Percentiles rank a stretch among this genome's conserved stretches.
Conservation (phyloP, 2,888 invertebrate genomes). For the Mellilla xanthometata region DNA sequence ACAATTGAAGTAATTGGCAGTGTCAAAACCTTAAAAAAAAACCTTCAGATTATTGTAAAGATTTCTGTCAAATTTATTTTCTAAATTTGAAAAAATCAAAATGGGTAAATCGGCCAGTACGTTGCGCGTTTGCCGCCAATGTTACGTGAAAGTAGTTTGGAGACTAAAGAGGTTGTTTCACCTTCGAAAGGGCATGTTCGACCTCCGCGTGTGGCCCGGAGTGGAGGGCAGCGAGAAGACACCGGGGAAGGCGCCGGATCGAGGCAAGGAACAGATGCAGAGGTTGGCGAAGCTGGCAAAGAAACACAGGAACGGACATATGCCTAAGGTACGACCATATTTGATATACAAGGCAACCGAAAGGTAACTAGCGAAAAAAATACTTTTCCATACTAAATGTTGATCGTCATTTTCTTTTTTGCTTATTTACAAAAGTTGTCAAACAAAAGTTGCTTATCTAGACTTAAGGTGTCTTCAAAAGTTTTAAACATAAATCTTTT, state of each 20-base stretch:
- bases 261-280: slow-evolving; percentile 93
- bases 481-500: too few relatives aligned
- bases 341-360: too few relatives aligned
- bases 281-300: slow-evolving; percentile 94
- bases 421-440: too few relatives aligned
- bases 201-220: slow-evolving; percentile 95
- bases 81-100: neutral
- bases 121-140: slow-evolving; percentile 42
- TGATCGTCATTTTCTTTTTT: too few relatives aligned
- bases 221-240: slow-evolving; percentile 92
- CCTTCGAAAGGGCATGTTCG: slow-evolving; percentile 87
- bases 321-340: slow-evolving; percentile 91
- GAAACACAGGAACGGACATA: slow-evolving; percentile 96
- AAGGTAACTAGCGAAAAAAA: too few relatives aligned
- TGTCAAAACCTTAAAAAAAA: too few relatives aligned
- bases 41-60: too few relatives aligned
- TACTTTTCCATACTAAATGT: too few relatives aligned
- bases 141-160: slow-evolving; percentile 38
- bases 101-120: slow-evolving; percentile 55
- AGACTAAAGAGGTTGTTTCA: slow-evolving; percentile 45
- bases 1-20: too few relatives aligned
- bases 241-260: slow-evolving; percentile 92
- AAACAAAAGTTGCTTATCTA: too few relatives aligned
- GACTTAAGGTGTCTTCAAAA: too few relatives aligned
- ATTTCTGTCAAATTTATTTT: too few relatives aligned